phyloP scores from a whole-genome alignment of 2,113 vertebrate genomes.

The Leptosomus discolor region DNA sequence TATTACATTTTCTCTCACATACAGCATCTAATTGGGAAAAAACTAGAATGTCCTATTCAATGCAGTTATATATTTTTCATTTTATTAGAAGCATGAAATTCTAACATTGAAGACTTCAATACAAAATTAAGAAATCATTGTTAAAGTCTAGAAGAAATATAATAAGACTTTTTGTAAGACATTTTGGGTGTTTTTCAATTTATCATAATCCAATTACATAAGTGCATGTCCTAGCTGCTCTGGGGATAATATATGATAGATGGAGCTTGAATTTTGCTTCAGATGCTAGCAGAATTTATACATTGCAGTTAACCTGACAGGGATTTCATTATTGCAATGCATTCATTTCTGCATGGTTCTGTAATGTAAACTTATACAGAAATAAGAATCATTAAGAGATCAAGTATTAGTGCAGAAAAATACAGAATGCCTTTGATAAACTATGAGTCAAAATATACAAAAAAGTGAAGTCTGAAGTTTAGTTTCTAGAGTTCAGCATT shows the following conservation, averaged over 20 bases:
- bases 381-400: neutral
- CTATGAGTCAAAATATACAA: neutral
- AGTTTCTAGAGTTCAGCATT: neutral
- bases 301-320: neutral
- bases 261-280: neutral
- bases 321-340: neutral
- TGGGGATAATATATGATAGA: neutral
- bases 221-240: neutral
- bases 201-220: constrained; percentile 13
- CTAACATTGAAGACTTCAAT: neutral
- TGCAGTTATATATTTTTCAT: neutral
- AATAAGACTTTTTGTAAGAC: neutral
- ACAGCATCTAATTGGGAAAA: neutral
- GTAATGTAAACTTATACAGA: neutral
- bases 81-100: neutral
- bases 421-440: neutral
- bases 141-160: neutral
- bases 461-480: neutral
- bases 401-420: neutral
- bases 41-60: neutral
- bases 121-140: neutral
- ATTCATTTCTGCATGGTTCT: neutral
- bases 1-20: neutral
- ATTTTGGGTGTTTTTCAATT: neutral
- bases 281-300: neutral